Conservation (phyloP, 2,888 invertebrate genomes). For the Papilio protenor region DNA sequence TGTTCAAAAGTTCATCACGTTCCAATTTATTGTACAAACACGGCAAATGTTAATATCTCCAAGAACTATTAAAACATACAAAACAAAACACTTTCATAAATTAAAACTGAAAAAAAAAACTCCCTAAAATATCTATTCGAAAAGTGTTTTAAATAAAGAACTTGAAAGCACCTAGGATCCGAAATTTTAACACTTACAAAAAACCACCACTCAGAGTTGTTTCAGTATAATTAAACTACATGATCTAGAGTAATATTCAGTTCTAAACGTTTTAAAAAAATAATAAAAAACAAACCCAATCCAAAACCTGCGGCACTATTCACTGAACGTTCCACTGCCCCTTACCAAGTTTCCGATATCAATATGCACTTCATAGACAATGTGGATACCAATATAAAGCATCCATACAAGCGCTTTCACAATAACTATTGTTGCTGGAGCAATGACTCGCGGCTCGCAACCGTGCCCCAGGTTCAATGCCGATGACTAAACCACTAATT, state of each 20-base stretch:
- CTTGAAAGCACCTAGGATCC: no score
- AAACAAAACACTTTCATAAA: background rate
- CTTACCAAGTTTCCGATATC: background rate
- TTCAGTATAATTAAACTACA: no score
- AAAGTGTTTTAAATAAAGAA: no score
- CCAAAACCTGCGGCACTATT: background rate
- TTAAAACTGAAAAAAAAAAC: background rate
- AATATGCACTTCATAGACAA: constrained; percentile 25
- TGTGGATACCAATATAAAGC: constrained; percentile 14
- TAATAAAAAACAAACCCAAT: constrained; percentile 6
- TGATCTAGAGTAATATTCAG: background rate
- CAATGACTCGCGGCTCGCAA: constrained; percentile 35
- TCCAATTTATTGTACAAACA: background rate
- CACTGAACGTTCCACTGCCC: background rate
- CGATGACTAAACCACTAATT: constrained; percentile 21
- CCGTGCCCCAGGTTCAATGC: constrained; percentile 41
- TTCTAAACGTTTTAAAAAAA: background rate
- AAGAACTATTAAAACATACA: background rate
- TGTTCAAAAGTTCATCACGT: constrained; percentile 18
- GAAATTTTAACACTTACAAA: no score
- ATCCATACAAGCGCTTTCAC: constrained; percentile 12
- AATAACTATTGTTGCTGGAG: constrained; percentile 32
- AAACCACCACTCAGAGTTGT: no score
- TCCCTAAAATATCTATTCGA: no score
- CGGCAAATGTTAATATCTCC: background rate